These are phyloP conservation scores for Drosophila atripex DNA, from an alignment of 2,888 invertebrate genomes.

Conservation along the genomic window DNA sequence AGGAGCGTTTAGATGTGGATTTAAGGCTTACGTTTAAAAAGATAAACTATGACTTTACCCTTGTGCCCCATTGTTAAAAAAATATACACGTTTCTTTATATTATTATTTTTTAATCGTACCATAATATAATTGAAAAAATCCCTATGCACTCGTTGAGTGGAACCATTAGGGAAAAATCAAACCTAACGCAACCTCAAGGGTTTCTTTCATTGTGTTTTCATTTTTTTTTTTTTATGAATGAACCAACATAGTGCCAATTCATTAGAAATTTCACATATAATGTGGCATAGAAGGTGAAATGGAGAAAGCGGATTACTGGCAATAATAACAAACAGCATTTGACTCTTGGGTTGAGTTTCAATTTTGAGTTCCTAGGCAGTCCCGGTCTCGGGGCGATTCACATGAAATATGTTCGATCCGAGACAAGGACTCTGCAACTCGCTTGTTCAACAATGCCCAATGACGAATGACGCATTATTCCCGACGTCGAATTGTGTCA, in stretches of 20 bases:
- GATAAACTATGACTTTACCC: not conserved
- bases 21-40: not conserved
- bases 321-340: slow-evolving; percentile 67
- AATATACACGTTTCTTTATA: not conserved
- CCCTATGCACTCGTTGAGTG: slow-evolving; percentile 34
- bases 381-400: slow-evolving; percentile 40
- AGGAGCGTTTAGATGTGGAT: not conserved
- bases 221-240: slow-evolving; percentile 63
- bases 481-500: slow-evolving; percentile 63
- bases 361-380: slow-evolving; percentile 24
- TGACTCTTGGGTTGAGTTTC: slow-evolving; percentile 57
- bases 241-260: slow-evolving; percentile 68
- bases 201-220: slow-evolving; percentile 12
- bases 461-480: slow-evolving; percentile 73
- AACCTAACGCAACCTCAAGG: slow-evolving; percentile 24
- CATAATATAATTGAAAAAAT: slow-evolving; percentile 16
- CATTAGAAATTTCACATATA: slow-evolving; percentile 64
- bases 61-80: too few relatives aligned
- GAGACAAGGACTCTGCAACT: slow-evolving; percentile 30
- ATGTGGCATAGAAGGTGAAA: slow-evolving; percentile 22
- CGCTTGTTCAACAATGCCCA: slow-evolving; percentile 61
- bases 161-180: slow-evolving; percentile 56
- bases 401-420: slow-evolving; percentile 51
- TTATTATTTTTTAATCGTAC: not conserved
- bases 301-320: slow-evolving; percentile 34